These are phyloP conservation scores for Proteles cristata DNA, from an alignment of 2,113 vertebrate genomes.

Conservation along the genomic window DNA sequence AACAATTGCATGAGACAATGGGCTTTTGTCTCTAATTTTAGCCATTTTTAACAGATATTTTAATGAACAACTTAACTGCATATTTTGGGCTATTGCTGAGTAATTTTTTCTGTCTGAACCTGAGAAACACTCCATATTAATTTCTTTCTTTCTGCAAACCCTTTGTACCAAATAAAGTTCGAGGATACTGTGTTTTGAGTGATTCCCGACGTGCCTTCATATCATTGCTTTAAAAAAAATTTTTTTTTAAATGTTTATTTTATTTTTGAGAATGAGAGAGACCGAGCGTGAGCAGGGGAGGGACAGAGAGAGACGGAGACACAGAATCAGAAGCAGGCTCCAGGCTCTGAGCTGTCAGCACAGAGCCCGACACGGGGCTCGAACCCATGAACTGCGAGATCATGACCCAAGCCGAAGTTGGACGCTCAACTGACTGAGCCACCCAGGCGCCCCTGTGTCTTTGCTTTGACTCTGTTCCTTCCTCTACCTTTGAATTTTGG, in stretches of 20 bases:
- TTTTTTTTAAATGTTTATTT: no score
- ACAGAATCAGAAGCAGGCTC: no score
- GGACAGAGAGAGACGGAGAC: no score
- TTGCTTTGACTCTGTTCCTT: not conserved
- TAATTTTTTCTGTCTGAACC: slow-evolving; percentile 20
- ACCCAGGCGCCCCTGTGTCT: not conserved
- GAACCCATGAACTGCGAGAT: no score
- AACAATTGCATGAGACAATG: slow-evolving; percentile 50
- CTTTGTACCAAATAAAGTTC: not conserved
- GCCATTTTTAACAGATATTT: slow-evolving; percentile 66
- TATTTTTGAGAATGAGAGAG: no score
- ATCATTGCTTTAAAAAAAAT: not conserved
- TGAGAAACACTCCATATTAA: not conserved
- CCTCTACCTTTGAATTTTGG: slow-evolving; percentile 52
- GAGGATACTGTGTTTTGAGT: not conserved
- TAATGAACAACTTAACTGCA: slow-evolving; percentile 66
- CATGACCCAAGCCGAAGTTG: no score
- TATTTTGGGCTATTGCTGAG: slow-evolving; percentile 49
- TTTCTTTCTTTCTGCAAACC: slow-evolving; percentile 33
- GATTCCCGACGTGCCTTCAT: not conserved
- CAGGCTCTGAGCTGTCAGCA: no score
- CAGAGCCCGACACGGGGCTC: no score
- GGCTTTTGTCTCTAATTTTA: slow-evolving; percentile 64
- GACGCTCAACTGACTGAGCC: no score
- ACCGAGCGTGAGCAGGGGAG: no score